phyloP scores from a whole-genome alignment of 2,797 vertebrate species.

The Schizopygopsis pylzovi region DNA sequence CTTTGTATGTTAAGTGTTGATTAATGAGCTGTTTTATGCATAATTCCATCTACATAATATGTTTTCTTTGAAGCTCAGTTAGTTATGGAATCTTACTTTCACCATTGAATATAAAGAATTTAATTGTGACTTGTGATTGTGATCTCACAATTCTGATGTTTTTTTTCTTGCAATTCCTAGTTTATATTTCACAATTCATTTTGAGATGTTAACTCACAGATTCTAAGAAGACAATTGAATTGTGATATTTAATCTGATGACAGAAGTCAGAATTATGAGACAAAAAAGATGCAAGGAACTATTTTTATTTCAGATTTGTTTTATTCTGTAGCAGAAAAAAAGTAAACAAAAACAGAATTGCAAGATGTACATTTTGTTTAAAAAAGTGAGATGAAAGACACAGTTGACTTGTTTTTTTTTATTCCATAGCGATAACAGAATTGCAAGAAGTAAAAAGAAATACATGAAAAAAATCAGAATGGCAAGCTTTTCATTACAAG shows the following conservation, averaged over 20 bases:
- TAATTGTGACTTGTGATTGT: neutral
- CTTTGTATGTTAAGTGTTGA: neutral
- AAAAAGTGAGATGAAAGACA: too few relatives aligned
- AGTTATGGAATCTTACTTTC: neutral
- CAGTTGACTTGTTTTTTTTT: too few relatives aligned
- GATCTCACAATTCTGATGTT: neutral
- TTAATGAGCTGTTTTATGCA: conserved; percentile 37
- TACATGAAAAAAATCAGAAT: neutral
- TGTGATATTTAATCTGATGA: neutral
- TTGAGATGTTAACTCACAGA: neutral
- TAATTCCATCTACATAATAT: neutral
- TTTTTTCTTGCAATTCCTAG: neutral
- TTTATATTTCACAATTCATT: neutral
- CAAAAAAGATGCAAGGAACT: neutral
- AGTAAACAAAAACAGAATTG: neutral
- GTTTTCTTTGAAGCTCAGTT: conserved; percentile 30
- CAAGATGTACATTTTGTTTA: neutral
- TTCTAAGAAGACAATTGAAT: neutral
- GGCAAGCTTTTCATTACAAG: neutral
- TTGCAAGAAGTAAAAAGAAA: too few relatives aligned
- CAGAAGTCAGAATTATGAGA: neutral
- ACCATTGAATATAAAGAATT: neutral
- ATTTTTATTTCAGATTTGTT: too few relatives aligned
- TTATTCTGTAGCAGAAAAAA: too few relatives aligned
- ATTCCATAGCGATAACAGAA: neutral